Conservation (phyloP, 2,797 vertebrate genomes). For the Euthynnus affinis region DNA sequence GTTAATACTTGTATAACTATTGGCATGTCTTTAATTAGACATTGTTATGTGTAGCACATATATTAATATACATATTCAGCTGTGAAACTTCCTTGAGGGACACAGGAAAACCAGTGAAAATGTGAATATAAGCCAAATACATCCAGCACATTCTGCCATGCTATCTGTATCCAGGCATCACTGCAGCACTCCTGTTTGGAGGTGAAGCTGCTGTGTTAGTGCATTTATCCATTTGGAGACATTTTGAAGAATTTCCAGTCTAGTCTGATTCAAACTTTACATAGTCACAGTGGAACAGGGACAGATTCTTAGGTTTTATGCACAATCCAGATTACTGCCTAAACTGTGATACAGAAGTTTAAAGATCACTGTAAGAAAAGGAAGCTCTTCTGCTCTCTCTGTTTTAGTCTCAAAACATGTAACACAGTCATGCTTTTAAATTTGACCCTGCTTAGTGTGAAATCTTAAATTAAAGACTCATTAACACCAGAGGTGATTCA, state of each 20-base stretch:
- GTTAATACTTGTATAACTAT: background rate
- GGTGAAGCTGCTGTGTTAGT: background rate
- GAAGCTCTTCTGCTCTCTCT: background rate
- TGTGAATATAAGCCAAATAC: too few relatives aligned
- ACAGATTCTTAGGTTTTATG: background rate
- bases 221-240: background rate
- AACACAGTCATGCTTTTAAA: background rate
- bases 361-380: background rate
- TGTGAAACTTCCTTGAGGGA: background rate
- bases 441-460: background rate
- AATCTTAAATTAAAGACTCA: background rate
- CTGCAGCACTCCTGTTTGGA: too few relatives aligned
- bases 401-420: background rate
- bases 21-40: background rate
- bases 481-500: background rate
- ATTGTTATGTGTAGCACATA: background rate
- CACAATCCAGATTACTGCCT: background rate
- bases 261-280: background rate
- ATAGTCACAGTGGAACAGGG: background rate
- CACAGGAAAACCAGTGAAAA: too few relatives aligned
- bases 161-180: too few relatives aligned
- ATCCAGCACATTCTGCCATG: too few relatives aligned
- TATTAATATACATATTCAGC: background rate
- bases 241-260: slow-evolving; percentile 5
- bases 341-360: background rate